Conservation (phyloP, 2,113 vertebrate species). For the Acanthochromis polyacanthus region DNA sequence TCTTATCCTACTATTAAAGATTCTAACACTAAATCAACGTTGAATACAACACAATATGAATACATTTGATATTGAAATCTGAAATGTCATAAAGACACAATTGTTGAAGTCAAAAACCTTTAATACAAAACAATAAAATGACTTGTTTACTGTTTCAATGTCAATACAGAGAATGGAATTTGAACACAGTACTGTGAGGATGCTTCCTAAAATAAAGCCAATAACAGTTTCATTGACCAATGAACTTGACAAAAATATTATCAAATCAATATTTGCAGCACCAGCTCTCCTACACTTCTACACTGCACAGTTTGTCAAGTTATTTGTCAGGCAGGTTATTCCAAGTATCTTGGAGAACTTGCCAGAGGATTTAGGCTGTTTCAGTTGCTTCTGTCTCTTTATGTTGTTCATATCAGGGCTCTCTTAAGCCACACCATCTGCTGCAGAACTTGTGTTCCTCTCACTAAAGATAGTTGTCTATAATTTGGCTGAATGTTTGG, state of each 20-base stretch:
- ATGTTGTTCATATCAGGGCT: background rate
- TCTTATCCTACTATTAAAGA: background rate
- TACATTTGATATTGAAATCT: conserved; percentile 19
- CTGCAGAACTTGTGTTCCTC: conserved; percentile 3
- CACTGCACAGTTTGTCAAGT: background rate
- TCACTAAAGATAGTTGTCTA: conserved; percentile 15
- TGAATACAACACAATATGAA: background rate
- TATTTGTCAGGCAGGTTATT: background rate
- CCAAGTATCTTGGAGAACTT: background rate
- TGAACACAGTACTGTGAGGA: background rate
- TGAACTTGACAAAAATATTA: background rate
- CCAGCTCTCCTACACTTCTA: too few species aligned
- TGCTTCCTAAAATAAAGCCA: background rate
- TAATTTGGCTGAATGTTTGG: background rate
- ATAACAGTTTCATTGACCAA: background rate
- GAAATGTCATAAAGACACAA: background rate
- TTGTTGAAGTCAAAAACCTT: background rate
- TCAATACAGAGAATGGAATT: background rate
- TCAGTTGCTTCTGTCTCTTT: background rate
- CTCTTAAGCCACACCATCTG: background rate
- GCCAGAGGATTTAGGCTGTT: background rate
- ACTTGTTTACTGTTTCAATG: conserved; percentile 2
- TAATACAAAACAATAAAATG: background rate
- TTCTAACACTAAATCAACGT: conserved; percentile 25
- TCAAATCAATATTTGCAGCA: too few species aligned